phyloP scores from a whole-genome alignment of 2,888 invertebrate species.

The Hydriomena furcata region DNA sequence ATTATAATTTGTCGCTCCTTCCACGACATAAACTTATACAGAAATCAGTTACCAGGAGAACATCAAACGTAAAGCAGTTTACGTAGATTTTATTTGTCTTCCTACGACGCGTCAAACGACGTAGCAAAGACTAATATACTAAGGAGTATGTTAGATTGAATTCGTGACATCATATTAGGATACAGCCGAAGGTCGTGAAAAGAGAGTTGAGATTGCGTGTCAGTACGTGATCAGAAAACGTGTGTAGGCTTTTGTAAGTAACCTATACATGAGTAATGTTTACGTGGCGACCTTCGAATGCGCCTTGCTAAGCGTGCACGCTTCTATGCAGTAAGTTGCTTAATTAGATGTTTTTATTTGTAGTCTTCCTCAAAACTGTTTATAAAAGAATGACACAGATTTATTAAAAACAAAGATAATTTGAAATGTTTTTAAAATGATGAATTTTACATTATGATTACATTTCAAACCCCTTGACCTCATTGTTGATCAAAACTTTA shows the following conservation, averaged over 20 bases:
- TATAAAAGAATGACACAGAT: conserved; percentile 3
- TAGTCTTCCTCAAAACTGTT: conserved; percentile 5
- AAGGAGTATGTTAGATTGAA: not conserved
- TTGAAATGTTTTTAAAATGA: conserved; percentile 2
- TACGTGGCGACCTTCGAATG: conserved; percentile 16
- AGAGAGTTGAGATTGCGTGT: conserved; percentile 34
- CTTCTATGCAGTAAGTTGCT: conserved; percentile 5
- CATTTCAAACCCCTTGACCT: conserved; percentile 1
- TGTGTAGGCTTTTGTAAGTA: conserved; percentile 11
- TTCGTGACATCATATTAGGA: conserved; percentile 29
- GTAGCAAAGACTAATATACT: not conserved
- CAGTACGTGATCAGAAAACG: conserved; percentile 27
- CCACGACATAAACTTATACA: no score
- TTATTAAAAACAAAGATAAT: conserved; percentile 10
- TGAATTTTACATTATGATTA: not conserved
- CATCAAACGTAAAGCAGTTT: no score
- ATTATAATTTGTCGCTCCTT: no score
- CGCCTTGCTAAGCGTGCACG: conserved; percentile 10
- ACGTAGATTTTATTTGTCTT: no score
- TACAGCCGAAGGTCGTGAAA: conserved; percentile 33
- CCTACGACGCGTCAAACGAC: no score
- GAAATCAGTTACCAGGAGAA: no score
- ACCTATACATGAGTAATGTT: conserved; percentile 4
- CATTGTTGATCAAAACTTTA: not conserved
- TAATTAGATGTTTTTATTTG: conserved; percentile 3